Conservation (phyloP, 2,888 invertebrate genomes). For the Sphaeridia pumilis region DNA sequence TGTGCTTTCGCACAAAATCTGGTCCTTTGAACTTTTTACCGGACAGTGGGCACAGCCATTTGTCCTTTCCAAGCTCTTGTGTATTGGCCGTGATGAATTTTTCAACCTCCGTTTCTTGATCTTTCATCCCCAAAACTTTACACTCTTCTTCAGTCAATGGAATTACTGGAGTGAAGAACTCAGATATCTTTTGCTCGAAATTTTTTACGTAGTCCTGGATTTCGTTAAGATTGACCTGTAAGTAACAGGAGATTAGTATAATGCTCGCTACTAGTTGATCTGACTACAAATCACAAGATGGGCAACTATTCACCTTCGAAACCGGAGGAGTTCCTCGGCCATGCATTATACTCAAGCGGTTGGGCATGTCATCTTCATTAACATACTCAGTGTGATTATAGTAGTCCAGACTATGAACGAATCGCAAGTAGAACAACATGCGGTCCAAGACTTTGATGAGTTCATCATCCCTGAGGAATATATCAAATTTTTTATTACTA, state of each 20-base stretch:
- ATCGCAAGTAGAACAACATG: conserved; percentile 80
- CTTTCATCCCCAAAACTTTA: conserved; percentile 71
- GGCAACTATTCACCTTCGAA: conserved; percentile 50
- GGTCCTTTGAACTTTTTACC: conserved; percentile 99
- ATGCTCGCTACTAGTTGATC: too few relatives aligned
- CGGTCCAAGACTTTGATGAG: conserved; percentile 50
- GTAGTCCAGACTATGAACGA: conserved; percentile 97
- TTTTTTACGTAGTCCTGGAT: conserved; percentile 61
- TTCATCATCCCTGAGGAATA: conserved; percentile 29
- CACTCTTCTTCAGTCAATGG: conserved; percentile 60
- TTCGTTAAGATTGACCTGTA: conserved; percentile 56
- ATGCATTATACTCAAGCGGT: conserved; percentile 96
- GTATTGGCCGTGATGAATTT: conserved; percentile 93
- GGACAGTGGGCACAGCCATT: conserved; percentile 96
- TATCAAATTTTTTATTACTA: not conserved
- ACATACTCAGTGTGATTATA: conserved; percentile 99
- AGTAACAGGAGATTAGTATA: conserved; percentile 1
- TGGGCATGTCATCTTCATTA: conserved; percentile 99
- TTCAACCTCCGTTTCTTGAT: conserved; percentile 66
- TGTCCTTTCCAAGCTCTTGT: conserved; percentile 92
- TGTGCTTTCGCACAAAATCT: conserved; percentile 96
- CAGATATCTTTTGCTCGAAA: conserved; percentile 84
- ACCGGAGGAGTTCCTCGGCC: conserved; percentile 79
- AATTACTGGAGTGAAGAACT: conserved; percentile 68
- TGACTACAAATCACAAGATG: too few relatives aligned